Evolutionary conservation across 1,140 invertebrate genomes (phyloP), one percentile per base, ranked within the genome.

Genomic region (Uloborus diversus): DNA sequence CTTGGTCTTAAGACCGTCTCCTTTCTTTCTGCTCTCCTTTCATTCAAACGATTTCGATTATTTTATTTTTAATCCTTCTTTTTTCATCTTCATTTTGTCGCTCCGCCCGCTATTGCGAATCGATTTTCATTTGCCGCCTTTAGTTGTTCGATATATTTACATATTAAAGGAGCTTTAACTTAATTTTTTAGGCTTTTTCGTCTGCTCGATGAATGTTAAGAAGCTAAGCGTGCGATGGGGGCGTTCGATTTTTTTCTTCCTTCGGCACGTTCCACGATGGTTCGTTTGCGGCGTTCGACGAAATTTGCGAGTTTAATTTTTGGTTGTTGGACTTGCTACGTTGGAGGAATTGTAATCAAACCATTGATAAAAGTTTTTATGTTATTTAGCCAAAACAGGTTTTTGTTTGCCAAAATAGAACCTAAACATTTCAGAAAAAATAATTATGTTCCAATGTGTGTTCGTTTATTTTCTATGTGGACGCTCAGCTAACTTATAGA

Each of bases 81-180:
- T 42, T 56, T 33, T 56, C 27, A 33, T 35, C 23, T 5, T 47
- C 37, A n/a, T 62, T 62, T 37, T 35, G 17, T 35, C 20, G 33
- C 53, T 27, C 32, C 5, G 28, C 49, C 42, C 42, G 2, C 61
- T 3, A 30, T 64, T 49, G 42, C 30, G 37, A 78, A 78, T 78
- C 73, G 73, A 78, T 78, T 78, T 78, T 61, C 61, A 56, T 78
- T 57, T 20, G 61, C 73, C 47, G 20, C 49, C 33, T 78, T 65
- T 65, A 57, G 61, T 65, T 78, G 61, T 78, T 78, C 73, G 73
- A 78, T 78, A 78, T 78, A 78, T 78, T 78, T 78, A 66, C 73
- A 78, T 78, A 78, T 78, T 78, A 78, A 78, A 78, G 32, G 73
- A 78, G 73, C 49, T 78, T 78, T 78, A 78, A 78, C 73, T 66